A percentile compares a stretch with the other conserved stretches of the same genome.
These are phyloP conservation scores for Argyresthia goedartella DNA, from an alignment of 2,888 invertebrate genomes.

Conservation along the genomic window DNA sequence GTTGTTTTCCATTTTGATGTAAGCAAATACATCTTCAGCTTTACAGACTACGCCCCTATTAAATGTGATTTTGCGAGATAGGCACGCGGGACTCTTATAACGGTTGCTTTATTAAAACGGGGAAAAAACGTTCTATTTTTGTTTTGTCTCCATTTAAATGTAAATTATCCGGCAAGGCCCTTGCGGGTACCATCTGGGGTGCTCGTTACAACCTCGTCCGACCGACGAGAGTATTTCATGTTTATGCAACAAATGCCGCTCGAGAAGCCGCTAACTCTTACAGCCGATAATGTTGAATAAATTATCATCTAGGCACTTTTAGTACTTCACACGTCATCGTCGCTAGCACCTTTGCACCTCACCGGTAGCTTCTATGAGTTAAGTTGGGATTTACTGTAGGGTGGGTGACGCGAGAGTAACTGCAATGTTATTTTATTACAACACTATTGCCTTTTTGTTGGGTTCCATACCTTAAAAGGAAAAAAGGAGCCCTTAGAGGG, in stretches of 20 bases:
- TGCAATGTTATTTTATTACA: no score
- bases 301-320: conserved; percentile 2
- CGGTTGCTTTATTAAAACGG: conserved; percentile 21
- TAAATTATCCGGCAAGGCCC: conserved; percentile 28
- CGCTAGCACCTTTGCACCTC: no score
- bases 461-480: no score
- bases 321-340: not conserved
- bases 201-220: conserved; percentile 19
- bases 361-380: no score
- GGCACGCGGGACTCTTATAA: conserved; percentile 10
- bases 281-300: conserved; percentile 6
- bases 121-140: conserved; percentile 12
- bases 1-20: no score
- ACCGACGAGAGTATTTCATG: conserved; percentile 24
- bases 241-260: conserved; percentile 22
- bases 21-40: no score
- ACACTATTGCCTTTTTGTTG: no score
- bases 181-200: conserved; percentile 20
- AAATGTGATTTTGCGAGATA: conserved; percentile 8
- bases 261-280: conserved; percentile 7
- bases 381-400: no score
- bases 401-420: no score
- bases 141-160: conserved; percentile 35
- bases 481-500: no score
- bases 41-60: not conserved